phyloP scores from a whole-genome alignment of 2,797 vertebrate species.

The Anguilla marmorata region DNA sequence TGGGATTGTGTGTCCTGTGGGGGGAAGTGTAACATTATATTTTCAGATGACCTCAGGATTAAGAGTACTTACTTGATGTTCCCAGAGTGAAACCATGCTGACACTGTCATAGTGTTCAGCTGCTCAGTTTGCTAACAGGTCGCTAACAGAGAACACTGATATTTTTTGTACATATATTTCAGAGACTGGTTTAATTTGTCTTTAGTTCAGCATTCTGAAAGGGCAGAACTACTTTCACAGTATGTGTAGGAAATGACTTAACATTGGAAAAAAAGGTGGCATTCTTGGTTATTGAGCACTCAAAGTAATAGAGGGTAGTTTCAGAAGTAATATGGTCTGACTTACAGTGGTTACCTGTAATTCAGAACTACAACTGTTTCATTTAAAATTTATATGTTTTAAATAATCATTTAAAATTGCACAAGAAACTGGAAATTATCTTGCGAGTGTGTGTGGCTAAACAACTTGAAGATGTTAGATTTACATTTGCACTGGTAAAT shows the following conservation, averaged over 20 bases:
- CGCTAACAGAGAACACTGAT: not conserved
- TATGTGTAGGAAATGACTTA: not conserved
- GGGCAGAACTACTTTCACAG: not conserved
- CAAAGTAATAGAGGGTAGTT: not conserved
- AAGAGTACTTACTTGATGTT: not conserved
- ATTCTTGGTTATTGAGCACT: not conserved
- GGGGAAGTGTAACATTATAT: not conserved
- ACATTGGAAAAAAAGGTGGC: not conserved
- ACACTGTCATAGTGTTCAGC: not conserved
- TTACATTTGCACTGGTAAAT: conserved; percentile 1
- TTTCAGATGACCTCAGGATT: conserved; percentile 12
- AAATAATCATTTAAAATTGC: not conserved
- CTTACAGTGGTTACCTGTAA: not conserved
- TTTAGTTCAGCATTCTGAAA: not conserved
- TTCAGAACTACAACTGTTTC: not conserved
- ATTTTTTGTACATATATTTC: not conserved
- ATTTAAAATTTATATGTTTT: not conserved
- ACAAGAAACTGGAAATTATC: not conserved
- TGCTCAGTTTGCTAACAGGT: not conserved
- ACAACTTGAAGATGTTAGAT: not conserved
- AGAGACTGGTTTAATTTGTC: not conserved
- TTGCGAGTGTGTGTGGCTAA: not conserved
- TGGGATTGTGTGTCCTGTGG: not conserved
- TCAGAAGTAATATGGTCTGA: not conserved
- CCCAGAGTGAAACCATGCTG: not conserved